These are phyloP conservation scores for Acipenser oxyrinchus DNA, from an alignment of 2,797 vertebrate genomes.

Conservation along the genomic window DNA sequence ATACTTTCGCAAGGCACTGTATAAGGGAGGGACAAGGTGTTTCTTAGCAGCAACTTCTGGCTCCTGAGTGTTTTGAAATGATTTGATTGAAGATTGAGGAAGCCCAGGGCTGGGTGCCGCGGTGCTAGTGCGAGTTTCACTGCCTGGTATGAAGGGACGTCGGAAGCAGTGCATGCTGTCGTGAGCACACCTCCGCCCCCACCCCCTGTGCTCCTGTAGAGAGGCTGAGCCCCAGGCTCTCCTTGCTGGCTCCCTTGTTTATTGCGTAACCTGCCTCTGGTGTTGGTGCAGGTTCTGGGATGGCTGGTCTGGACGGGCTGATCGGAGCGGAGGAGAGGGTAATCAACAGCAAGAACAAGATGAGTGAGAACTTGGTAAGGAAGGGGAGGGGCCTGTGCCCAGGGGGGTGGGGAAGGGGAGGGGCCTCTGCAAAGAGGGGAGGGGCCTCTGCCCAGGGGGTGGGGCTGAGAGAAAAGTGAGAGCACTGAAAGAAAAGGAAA, in stretches of 20 bases:
- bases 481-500: too few species aligned
- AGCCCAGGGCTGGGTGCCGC: too few species aligned
- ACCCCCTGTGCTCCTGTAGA: not conserved
- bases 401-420: not conserved
- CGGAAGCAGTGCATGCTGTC: slow-evolving; percentile 10
- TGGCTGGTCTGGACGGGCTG: slow-evolving; percentile 76
- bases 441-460: not conserved
- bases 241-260: not conserved
- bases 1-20: too few species aligned
- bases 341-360: slow-evolving; percentile 86
- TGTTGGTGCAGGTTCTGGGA: slow-evolving; percentile 73
- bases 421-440: not conserved
- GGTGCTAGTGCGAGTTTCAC: too few species aligned
- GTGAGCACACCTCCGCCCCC: slow-evolving; percentile 6
- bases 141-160: not conserved
- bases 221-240: not conserved
- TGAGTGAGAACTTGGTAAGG: slow-evolving; percentile 84
- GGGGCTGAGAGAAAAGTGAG: not conserved
- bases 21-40: too few species aligned
- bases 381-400: not conserved
- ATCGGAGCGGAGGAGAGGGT: slow-evolving; percentile 85
- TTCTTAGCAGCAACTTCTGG: too few species aligned
- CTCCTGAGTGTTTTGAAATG: too few species aligned
- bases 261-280: not conserved
- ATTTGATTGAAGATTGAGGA: too few species aligned